Evolutionary conservation across 2,113 vertebrate species (phyloP).

Genomic region (Terrapene triunguis): DNA sequence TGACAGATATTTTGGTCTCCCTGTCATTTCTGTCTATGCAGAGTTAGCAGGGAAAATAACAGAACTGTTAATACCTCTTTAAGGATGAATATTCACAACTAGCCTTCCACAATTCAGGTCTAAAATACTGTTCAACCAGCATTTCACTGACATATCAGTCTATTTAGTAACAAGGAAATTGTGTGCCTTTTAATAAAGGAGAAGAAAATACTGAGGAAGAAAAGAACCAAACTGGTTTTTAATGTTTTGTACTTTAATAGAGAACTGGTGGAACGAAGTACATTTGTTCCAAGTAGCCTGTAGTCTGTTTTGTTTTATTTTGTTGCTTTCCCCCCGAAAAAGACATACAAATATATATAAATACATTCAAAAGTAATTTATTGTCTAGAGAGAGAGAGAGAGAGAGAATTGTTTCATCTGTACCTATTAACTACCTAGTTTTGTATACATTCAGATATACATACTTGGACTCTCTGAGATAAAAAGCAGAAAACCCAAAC

Average conservation of each 20-base stretch:
- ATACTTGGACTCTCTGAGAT: neutral
- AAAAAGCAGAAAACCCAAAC: neutral
- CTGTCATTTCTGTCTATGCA: conserved; percentile 31
- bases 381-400: neutral
- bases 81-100: conserved; percentile 67
- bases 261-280: neutral
- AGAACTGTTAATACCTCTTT: conserved; percentile 73
- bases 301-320: neutral
- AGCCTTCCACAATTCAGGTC: conserved; percentile 45
- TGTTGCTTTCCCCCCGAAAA: neutral
- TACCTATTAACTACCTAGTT: conserved; percentile 47
- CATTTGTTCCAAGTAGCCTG: neutral
- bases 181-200: conserved; percentile 59
- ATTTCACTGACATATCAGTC: conserved; percentile 71
- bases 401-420: conserved; percentile 10
- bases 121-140: conserved; percentile 56
- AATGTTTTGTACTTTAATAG: conserved; percentile 1
- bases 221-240: neutral
- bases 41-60: conserved; percentile 53
- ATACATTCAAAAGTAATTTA: neutral
- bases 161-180: conserved; percentile 72
- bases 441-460: neutral
- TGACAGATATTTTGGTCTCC: conserved; percentile 63
- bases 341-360: neutral
- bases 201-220: neutral